Percentiles rank a stretch among this genome's conserved stretches.
phyloP scores from a whole-genome alignment of 2,113 vertebrate species.

The Myotis lucifugus region DNA sequence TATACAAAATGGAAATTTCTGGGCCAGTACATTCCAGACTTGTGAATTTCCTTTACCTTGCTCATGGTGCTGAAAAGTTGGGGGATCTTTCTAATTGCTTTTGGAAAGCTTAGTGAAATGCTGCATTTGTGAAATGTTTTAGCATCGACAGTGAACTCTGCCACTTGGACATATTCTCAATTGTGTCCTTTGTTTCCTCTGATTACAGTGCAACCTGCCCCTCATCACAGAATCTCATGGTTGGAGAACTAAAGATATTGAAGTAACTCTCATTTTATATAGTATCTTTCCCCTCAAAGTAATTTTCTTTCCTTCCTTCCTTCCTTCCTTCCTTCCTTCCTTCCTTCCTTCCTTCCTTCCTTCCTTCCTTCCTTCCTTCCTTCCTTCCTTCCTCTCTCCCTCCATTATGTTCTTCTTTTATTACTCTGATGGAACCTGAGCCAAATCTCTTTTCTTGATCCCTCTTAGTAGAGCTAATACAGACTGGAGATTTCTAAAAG shows the following conservation, averaged over 20 bases:
- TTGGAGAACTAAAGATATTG: background rate
- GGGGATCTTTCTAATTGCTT: background rate
- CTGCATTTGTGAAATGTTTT: background rate
- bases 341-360: rapidly evolving
- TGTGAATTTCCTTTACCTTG: background rate
- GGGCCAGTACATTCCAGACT: background rate
- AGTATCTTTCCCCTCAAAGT: background rate
- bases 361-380: rapidly evolving
- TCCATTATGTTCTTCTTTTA: background rate
- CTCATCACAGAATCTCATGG: background rate
- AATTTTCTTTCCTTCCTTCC: background rate
- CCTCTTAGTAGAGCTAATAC: background rate
- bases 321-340: rapidly evolving
- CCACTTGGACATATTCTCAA: background rate
- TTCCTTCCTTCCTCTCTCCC: rapidly evolving
- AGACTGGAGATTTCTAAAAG: background rate
- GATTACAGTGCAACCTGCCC: background rate
- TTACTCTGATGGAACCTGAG: slow-evolving; percentile 41
- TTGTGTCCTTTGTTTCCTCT: background rate
- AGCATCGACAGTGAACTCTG: background rate
- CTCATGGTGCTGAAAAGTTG: background rate
- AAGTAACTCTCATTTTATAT: background rate
- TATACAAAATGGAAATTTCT: background rate
- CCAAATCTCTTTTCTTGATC: slow-evolving; percentile 38
- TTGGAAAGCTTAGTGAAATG: background rate